Conservation (phyloP, 2,888 invertebrate genomes). For the Plebejus argus region DNA sequence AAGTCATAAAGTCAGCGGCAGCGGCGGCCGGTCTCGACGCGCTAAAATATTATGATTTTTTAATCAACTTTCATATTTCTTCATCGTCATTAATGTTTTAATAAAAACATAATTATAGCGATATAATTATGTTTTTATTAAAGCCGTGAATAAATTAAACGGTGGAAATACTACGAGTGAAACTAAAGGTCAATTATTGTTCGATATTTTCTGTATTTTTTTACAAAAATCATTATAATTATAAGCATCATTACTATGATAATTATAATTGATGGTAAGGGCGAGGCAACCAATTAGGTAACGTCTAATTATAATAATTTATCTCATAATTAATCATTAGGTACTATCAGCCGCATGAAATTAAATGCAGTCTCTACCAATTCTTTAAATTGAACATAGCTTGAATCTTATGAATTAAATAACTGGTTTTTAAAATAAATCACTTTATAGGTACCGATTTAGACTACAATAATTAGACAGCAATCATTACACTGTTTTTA, state of each 20-base stretch:
- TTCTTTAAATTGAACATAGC: not conserved
- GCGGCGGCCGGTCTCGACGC: not conserved
- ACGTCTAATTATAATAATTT: constrained; percentile 23
- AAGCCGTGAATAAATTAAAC: constrained; percentile 27
- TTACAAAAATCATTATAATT: constrained; percentile 27
- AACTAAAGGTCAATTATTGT: constrained; percentile 23
- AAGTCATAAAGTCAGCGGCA: constrained; percentile 3
- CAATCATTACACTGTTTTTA: no score
- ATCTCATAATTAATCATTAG: constrained; percentile 2
- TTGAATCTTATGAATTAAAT: not conserved
- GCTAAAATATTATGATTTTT: constrained; percentile 3
- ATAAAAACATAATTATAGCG: constrained; percentile 32
- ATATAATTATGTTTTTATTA: constrained; percentile 31
- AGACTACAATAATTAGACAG: no score
- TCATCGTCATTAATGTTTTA: constrained; percentile 28
- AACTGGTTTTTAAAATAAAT: not conserved
- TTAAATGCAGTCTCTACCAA: not conserved
- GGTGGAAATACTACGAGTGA: constrained; percentile 21
- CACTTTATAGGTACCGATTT: no score
- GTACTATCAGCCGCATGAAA: not conserved
- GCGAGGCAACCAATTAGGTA: constrained; percentile 25
- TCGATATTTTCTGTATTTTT: constrained; percentile 9
- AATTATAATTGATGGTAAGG: constrained; percentile 25
- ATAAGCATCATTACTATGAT: constrained; percentile 23
- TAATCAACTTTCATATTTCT: constrained; percentile 33